phyloP scores from a whole-genome alignment of 2,113 vertebrate species.

The Sarotherodon lohbergeri region DNA sequence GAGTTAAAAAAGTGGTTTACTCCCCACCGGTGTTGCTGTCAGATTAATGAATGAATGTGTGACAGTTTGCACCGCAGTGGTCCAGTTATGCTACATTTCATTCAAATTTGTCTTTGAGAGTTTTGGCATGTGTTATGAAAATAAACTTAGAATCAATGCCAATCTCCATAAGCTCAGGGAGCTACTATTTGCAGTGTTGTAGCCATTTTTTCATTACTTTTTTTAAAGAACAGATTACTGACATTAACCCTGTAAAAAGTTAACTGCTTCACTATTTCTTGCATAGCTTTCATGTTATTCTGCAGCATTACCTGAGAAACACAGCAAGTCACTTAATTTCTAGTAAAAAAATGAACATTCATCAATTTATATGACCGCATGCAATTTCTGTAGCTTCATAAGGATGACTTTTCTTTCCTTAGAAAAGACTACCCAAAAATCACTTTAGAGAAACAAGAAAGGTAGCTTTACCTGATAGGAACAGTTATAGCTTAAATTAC shows the following conservation, averaged over 20 bases:
- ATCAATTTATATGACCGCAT: not conserved
- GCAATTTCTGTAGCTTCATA: not conserved
- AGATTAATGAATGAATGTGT: conserved; percentile 71
- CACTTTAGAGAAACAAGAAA: not conserved
- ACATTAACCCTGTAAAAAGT: not conserved
- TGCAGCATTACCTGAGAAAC: not conserved
- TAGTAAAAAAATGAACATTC: not conserved
- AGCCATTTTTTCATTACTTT: not conserved
- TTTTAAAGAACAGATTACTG: not conserved
- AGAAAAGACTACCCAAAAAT: not conserved
- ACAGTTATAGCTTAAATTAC: not conserved
- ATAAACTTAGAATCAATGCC: not conserved
- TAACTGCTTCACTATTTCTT: not conserved
- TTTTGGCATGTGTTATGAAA: not conserved
- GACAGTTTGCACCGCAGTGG: not conserved
- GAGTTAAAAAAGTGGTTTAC: not conserved
- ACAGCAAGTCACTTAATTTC: not conserved
- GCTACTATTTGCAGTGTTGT: not conserved
- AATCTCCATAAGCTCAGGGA: not conserved
- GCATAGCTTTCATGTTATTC: not conserved
- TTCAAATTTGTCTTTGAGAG: not conserved
- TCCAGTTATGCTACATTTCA: not conserved
- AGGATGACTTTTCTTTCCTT: accelerated
- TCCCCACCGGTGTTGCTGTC: conserved; percentile 47
- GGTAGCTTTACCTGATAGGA: not conserved